Evolutionary conservation across 2,888 invertebrate genomes (phyloP), one percentile per base, ranked within the genome.

Genomic region (Callimorpha dominula): DNA sequence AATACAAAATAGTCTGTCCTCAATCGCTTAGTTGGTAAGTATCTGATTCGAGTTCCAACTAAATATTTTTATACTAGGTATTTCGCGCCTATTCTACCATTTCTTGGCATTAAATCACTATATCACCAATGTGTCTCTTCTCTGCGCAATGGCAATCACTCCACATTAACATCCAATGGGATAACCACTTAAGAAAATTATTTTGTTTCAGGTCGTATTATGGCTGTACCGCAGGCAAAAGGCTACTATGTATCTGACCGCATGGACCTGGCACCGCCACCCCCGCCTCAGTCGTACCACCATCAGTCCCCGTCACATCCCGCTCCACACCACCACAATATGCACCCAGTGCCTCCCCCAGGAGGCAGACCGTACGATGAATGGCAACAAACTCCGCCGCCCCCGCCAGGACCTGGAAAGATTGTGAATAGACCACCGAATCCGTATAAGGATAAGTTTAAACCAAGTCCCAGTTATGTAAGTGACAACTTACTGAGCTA

Each of bases 221-320:
- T 96, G 93, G 90, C 90, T 1, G 83, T 95, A 0, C 93, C 95
- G 0, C 90, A 93, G 0, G 87, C 94, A 0, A 92, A 92, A 68
- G 95, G 94, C 6, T 95, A 95, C 87, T 96, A 95, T 88, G 93
- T 96, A 65, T 87, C 94, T 0, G 94, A 95, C 73, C 92, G 96
- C 60, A 90, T 92, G 46, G 95, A 94, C 82, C 72, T 73, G 7
- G 75, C 80, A 0, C 64, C 72, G 43, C 82, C 86, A 31, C 81
- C 89, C 4, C 88, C 89, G 4, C 86, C 86, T 0, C 89, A 89
- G 0, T 86, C 88, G 0, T 81, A 75, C 31, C 74, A 73, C 83
- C 85, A n/a, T 77, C n/a, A n/a, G n/a, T 65, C 68, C 1, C 31
- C 46, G 0, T 20, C 60, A 54, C 74, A 72, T 49, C 71, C 49